phyloP scores from a whole-genome alignment of 2,113 vertebrate species.

The Gasterosteus nipponicus region DNA sequence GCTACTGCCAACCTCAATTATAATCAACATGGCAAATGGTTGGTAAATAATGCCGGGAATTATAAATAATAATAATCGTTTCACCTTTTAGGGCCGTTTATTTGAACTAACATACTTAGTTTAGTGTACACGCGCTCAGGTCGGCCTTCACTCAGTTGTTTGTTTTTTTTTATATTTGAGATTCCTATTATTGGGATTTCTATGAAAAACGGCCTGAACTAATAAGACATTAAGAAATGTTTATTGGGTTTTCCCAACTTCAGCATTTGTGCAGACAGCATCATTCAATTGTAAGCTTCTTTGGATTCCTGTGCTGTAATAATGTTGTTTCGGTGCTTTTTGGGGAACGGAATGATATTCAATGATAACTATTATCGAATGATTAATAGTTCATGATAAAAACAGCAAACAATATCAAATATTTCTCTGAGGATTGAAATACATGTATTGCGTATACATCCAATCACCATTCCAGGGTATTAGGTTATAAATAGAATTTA shows the following conservation, averaged over 20 bases:
- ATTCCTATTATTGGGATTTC: background rate
- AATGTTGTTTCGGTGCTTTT: background rate
- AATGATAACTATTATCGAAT: background rate
- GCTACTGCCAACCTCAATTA: conserved; percentile 52
- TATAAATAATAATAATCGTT: background rate
- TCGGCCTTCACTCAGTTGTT: background rate
- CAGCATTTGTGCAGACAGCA: background rate
- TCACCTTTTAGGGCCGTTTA: background rate
- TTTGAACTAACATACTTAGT: background rate
- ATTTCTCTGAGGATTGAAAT: background rate
- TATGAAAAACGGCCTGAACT: background rate
- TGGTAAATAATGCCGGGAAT: background rate
- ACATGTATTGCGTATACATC: background rate
- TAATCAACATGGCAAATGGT: background rate
- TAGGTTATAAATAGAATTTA: too few relatives aligned
- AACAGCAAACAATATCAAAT: background rate
- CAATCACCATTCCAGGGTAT: background rate
- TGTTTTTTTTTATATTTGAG: background rate
- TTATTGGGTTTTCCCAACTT: conserved; percentile 16
- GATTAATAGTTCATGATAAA: background rate
- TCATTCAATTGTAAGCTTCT: background rate
- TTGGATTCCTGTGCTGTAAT: background rate
- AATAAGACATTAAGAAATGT: background rate
- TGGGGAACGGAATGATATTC: background rate
- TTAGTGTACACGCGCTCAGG: background rate